phyloP scores from a whole-genome alignment of 2,113 vertebrate species.

The Orthonyx spaldingii region DNA sequence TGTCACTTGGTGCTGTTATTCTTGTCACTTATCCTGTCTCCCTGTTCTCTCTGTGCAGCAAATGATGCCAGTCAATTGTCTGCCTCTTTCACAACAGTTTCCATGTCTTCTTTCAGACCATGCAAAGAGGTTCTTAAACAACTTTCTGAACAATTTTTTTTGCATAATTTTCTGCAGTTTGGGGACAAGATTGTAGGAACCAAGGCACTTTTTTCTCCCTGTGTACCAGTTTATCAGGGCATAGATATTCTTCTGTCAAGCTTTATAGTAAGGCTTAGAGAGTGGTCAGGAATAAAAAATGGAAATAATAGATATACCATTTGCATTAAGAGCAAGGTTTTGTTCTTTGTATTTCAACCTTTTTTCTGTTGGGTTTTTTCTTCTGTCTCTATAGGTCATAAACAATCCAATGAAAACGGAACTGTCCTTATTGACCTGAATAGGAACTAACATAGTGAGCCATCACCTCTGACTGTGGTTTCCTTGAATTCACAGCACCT shows the following conservation, averaged over 20 bases:
- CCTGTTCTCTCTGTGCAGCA: neutral
- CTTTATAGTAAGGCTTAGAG: neutral
- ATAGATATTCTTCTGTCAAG: neutral
- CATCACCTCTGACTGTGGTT: neutral
- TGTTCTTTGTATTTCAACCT: neutral
- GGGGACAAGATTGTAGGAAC: neutral
- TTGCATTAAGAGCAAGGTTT: neutral
- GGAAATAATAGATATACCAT: neutral
- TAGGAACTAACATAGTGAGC: neutral
- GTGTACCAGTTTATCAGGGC: neutral
- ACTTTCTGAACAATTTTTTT: neutral
- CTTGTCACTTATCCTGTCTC: slow-evolving; percentile 7
- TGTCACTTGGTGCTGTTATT: neutral
- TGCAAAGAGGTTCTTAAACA: neutral
- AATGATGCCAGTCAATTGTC: neutral
- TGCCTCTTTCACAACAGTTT: slow-evolving; percentile 14
- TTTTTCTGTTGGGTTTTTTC: neutral
- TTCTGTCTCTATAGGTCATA: neutral
- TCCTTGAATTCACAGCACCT: neutral
- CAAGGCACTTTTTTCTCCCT: neutral
- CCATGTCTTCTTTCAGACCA: neutral
- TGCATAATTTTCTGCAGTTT: neutral
- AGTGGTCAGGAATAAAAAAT: neutral
- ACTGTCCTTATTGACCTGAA: neutral
- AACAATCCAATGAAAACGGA: neutral